Evolutionary conservation across 2,797 vertebrate species (phyloP).

Genomic region (Sebastolobus alascanus): DNA sequence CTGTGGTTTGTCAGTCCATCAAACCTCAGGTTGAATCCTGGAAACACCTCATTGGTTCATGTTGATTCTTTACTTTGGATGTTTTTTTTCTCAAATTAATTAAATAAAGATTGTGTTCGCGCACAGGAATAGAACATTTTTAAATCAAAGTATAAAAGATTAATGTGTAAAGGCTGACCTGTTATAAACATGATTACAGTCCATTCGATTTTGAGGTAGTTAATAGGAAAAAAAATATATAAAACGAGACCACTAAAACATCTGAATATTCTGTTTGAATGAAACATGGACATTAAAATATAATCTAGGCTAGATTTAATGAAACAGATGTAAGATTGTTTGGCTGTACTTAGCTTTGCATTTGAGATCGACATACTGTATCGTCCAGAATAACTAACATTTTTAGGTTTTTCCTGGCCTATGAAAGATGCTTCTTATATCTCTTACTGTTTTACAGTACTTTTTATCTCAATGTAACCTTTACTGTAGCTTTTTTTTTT

Average conservation of each 20-base stretch:
- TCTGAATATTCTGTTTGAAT: constrained; percentile 19
- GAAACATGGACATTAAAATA: constrained; percentile 9
- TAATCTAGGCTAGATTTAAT: constrained; percentile 38
- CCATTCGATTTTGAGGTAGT: constrained; percentile 19
- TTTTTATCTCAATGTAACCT: constrained; percentile 16
- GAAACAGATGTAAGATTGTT: constrained; percentile 20
- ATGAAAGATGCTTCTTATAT: constrained; percentile 25
- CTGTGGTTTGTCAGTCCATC: constrained; percentile 36
- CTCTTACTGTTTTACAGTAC: constrained; percentile 32
- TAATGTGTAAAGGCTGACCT: constrained; percentile 17
- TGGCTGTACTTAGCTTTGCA: constrained; percentile 29
- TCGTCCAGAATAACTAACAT: constrained; percentile 52
- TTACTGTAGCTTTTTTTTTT: constrained; percentile 5
- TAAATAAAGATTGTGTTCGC: constrained; percentile 20
- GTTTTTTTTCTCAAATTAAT: constrained; percentile 27
- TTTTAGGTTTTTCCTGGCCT: constrained; percentile 19
- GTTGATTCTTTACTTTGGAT: constrained; percentile 36
- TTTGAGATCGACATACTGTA: constrained; percentile 29
- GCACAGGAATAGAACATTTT: constrained; percentile 29
- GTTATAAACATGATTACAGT: constrained; percentile 27
- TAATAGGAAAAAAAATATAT: constrained; percentile 18
- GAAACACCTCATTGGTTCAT: constrained; percentile 31
- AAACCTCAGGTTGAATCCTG: constrained; percentile 49
- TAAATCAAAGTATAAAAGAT: constrained; percentile 25
- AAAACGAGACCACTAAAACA: neutral